Base-by-base conservation (phyloP, 2,113 vertebrate genomes). In the Pristiophorus japonicus region DNA sequence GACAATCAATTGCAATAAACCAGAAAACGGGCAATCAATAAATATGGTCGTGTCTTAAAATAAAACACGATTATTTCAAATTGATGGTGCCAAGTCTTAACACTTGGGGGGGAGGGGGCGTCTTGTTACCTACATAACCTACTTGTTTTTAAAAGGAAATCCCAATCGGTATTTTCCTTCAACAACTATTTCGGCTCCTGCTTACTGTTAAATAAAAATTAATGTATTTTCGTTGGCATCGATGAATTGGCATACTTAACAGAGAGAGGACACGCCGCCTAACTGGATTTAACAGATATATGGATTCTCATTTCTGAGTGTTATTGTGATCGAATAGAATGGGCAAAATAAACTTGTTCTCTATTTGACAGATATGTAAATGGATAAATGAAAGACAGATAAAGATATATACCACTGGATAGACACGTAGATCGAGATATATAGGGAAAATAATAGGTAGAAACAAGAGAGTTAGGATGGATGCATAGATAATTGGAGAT, bases 401-500 rank as follows among this genome's bases (percentile, higher is more conserved):
- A 63, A n/a, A n/a, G 34, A 92, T 63, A 65, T 63, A 92, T 63
- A 91, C 5, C 16, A 4, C n/a, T 90, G 87, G 85, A 20, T n/a
- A 42, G 62, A 92, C 88, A 91, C 4, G 27, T 34, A 8, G 88
- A 63, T 63, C 20, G 88, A 92, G 88, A 92, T 92, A 42, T 63
- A 63, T 65, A n/a, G 59, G 88, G 10, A 38, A 38, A 66, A 67
- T 59, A 63, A 38, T 34, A 85, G 42, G 24, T 92, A n/a, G 65
- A 27, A 27, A 27, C 65, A 67, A 94, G 16, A 45, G 22, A 30
- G 27, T 45, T 70, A 30, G 59, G 42, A 94, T 94, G 45, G 93
- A 94, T 70, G 65, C 65, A 51, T 70, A 94, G 63, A 70, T 70
- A 70, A 70, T 70, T 73, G 45, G 42, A 94, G 66, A 70, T 94